phyloP scores from a whole-genome alignment of 2,113 vertebrate genomes.

The Eudyptes chrysolophus region DNA sequence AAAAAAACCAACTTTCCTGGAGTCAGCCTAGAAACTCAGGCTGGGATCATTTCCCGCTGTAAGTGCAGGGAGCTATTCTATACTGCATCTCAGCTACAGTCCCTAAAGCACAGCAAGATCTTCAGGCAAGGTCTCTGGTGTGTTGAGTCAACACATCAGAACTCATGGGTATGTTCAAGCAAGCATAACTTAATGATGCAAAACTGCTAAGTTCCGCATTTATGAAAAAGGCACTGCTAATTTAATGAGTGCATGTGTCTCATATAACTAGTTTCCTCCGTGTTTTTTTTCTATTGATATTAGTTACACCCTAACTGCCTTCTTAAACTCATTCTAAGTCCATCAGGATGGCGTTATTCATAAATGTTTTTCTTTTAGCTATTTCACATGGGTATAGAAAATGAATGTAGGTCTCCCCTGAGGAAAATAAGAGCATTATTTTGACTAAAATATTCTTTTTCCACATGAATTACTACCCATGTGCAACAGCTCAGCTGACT shows the following conservation, averaged over 20 bases:
- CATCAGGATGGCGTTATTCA: background rate
- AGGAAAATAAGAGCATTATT: background rate
- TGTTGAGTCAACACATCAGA: background rate
- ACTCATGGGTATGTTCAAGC: background rate
- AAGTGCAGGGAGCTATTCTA: background rate
- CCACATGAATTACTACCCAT: background rate
- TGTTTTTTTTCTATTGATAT: background rate
- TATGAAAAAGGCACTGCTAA: background rate
- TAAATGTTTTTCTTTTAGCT: background rate
- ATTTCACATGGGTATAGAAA: background rate
- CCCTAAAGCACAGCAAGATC: background rate
- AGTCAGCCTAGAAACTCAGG: background rate
- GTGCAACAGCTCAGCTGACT: background rate
- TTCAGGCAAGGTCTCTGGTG: background rate
- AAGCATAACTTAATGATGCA: slow-evolving; percentile 16
- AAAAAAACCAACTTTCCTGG: background rate
- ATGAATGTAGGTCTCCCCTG: background rate
- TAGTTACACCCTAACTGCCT: background rate
- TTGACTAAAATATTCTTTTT: background rate
- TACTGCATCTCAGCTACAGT: background rate
- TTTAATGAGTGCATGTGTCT: background rate
- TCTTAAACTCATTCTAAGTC: background rate
- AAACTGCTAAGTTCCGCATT: slow-evolving; percentile 40
- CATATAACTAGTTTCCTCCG: background rate
- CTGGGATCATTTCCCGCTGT: background rate